Conservation (phyloP, 2,797 vertebrate genomes). For the Poeciliopsis infans region DNA sequence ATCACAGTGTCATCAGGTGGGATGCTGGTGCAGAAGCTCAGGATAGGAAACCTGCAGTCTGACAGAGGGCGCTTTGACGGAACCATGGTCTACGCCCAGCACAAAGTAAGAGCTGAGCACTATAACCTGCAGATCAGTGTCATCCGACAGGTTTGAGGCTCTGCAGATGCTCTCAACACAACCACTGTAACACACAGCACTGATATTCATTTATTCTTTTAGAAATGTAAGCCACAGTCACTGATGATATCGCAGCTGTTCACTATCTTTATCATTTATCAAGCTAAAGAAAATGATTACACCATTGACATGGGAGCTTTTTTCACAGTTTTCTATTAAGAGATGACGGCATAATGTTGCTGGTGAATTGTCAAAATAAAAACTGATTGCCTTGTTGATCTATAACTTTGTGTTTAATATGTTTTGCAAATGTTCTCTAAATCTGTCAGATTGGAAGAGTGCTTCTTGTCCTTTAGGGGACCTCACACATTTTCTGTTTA, state of each 20-base stretch:
- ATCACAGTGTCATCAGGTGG: constrained; percentile 82
- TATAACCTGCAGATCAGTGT: background rate
- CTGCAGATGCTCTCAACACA: background rate
- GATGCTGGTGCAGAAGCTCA: constrained; percentile 85
- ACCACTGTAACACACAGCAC: background rate
- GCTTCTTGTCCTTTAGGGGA: background rate
- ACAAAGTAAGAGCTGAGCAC: constrained; percentile 74
- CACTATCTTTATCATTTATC: background rate
- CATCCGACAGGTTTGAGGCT: background rate
- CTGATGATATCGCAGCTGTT: background rate
- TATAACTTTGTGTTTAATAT: background rate
- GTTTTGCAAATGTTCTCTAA: background rate
- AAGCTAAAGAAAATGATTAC: background rate
- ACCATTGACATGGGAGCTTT: background rate
- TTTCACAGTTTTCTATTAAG: background rate
- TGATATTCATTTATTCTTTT: background rate
- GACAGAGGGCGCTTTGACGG: constrained; percentile 80
- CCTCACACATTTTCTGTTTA: background rate
- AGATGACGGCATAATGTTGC: background rate
- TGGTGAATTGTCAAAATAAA: background rate
- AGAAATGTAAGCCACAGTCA: background rate
- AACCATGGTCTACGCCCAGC: constrained; percentile 85
- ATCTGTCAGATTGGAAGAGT: background rate
- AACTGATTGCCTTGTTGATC: background rate
- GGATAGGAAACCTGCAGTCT: constrained; percentile 83